Base-by-base conservation (phyloP, 2,113 vertebrate species). In the Mustelus asterias region DNA sequence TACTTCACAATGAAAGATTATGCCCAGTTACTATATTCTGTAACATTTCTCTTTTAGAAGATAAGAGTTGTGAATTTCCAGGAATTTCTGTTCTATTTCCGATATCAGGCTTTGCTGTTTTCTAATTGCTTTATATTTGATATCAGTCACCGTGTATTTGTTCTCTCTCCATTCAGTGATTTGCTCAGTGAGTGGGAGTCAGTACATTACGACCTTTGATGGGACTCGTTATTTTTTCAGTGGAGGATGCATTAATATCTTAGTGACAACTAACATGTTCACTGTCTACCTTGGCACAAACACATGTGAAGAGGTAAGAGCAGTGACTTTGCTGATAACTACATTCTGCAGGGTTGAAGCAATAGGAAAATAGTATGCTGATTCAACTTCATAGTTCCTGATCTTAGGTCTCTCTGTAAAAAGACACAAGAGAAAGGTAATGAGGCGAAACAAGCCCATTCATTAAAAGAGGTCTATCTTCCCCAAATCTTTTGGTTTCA, bases 241-340 rank as follows among this genome's bases (percentile, higher is more conserved):
- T 2, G 89, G 89, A 9, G 89, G 89, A 65, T 93, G 89, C n/a
- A 29, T 37, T 8, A 33, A 93, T 93, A 41, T 10, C 33, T 22
- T 93, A 22, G 89, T 93, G 89, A 93, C 60, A 93, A 65, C 89
- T 20, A 3, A 22, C 18, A 2, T 9, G 0, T 93, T 93, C 63
- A 63, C 63, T 37, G 3, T 93, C 60, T 93, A 67, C 89, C 37
- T 93, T 37, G 89, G 89, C 89, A 93, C 89, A 22, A 93, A 93
- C 60, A 93, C 60, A 3, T 93, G 89, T 65, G 60, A 65, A 65
- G 37, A 65, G 89, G 89, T 93, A 65, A 67, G 89, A 37, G 20
- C 65, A 60, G 54, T 58, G 48, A 33, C 24, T 76, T 76, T 29
- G 86, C 26, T 29, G 44, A 44, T 48, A 58, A 58, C 3, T 48